These are phyloP conservation scores for Budorcas taxicolor DNA, from an alignment of 2,113 vertebrate genomes.

Conservation along the genomic window DNA sequence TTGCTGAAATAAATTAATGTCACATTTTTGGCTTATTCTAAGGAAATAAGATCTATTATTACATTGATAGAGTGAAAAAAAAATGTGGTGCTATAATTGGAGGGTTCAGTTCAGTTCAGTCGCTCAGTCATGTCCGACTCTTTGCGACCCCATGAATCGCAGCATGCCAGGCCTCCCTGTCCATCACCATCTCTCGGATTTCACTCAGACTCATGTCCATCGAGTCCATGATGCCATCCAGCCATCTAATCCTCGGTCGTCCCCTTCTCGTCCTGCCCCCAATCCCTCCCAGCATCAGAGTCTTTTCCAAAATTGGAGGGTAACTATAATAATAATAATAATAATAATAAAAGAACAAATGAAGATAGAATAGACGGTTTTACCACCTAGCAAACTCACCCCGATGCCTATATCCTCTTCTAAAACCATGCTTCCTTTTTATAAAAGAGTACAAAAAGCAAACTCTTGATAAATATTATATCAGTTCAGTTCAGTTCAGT, in stretches of 20 bases:
- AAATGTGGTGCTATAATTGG: background rate
- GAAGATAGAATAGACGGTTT: background rate
- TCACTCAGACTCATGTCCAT: too few relatives aligned
- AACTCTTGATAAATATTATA: background rate
- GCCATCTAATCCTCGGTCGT: too few relatives aligned
- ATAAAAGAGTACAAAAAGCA: background rate
- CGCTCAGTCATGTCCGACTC: too few relatives aligned
- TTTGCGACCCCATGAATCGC: too few relatives aligned
- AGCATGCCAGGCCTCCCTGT: too few relatives aligned
- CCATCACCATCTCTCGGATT: too few relatives aligned
- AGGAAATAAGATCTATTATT: background rate
- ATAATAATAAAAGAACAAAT: background rate
- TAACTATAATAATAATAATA: background rate
- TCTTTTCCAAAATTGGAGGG: background rate
- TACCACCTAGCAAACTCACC: background rate
- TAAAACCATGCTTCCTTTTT: background rate
- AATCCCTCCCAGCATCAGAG: too few relatives aligned
- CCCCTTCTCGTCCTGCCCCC: too few relatives aligned
- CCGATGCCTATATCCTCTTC: background rate
- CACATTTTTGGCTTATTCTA: background rate
- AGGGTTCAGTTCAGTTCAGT: too few relatives aligned
- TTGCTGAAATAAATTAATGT: constrained; percentile 4
- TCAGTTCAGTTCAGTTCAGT: background rate
- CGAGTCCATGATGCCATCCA: too few relatives aligned
- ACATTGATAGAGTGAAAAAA: background rate